phyloP scores from a whole-genome alignment of 37 sponge, comb jelly and placozoan species.

The Lycopodina hypogea region DNA sequence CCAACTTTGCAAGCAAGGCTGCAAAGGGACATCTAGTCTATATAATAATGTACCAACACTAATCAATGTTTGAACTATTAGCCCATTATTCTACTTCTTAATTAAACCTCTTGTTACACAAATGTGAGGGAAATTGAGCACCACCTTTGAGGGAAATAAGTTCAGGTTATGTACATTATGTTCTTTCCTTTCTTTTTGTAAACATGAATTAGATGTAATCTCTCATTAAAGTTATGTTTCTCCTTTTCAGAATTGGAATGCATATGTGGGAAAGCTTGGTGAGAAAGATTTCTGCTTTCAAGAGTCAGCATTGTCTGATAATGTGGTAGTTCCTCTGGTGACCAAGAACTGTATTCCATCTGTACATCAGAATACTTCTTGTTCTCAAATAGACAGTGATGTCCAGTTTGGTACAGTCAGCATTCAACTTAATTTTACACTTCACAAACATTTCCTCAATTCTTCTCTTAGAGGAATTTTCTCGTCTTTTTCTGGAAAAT shows the following conservation, averaged over 20 bases:
- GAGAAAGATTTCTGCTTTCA: constrained; percentile 19
- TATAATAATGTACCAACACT: too few species aligned
- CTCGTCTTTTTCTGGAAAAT: constrained; percentile 6
- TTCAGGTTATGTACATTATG: too few species aligned
- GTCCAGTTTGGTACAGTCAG: neutral
- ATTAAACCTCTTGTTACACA: too few species aligned
- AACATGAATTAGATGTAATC: too few species aligned
- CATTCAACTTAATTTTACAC: constrained; percentile 10
- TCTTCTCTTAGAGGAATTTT: neutral
- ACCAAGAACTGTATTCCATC: neutral
- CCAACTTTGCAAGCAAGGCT: too few species aligned
- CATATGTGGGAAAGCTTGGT: constrained; percentile 26
- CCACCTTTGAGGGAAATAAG: too few species aligned
- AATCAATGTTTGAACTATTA: too few species aligned
- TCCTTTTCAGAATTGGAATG: constrained; percentile 34
- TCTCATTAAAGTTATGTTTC: neutral
- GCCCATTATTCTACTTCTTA: too few species aligned
- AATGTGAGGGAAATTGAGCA: too few species aligned
- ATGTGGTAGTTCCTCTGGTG: neutral
- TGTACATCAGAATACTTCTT: too few species aligned
- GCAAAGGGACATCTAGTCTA: too few species aligned
- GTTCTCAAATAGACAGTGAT: neutral
- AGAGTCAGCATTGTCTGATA: neutral
- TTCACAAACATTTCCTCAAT: neutral
- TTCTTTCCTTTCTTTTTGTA: too few species aligned